Base-by-base conservation (phyloP, 2,797 vertebrate species). In the Silurus aristotelis region DNA sequence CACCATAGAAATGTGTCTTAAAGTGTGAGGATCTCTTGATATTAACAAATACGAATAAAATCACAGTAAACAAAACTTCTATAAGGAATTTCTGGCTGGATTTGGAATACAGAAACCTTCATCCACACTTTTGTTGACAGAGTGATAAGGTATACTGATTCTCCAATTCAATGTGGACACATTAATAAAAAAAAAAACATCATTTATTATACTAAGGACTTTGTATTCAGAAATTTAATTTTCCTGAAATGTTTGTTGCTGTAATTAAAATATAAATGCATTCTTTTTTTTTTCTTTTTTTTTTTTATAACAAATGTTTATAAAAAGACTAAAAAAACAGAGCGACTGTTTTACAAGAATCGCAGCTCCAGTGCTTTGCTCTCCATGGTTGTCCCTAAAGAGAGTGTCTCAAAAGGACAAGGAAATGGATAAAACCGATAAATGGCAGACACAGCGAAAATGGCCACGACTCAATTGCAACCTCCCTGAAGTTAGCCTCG, bases 401-500 rank as follows among this genome's bases (percentile, higher is more conserved):
- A 48, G 6, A 80, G 5, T 60, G 17, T 76, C 76, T 60, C 58
- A 31, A 68, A 48, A 52, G 80, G n/a, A 77, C 38, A 19, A 14
- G 5, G 27, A 58, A 58, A 83, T 19, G 27, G 31, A 70, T 56
- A 38, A 27, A 80, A 80, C 52, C n/a, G 2, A 66, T 66, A 25
- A 64, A 19, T 55, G 55, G 76, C 75, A 38, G 76, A 58, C n/a
- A 78, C 20, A 63, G 46, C 14, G 48, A 84, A 80, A 80, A 80
- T 61, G 31, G 72, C 17, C 63, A 19, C 48, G 60, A 55, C 13
- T 56, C 58, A 68, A 67, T 73, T 75, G 25, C 12, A 60, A 73
- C 46, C 77, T 64, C 56, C 43, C 31, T 58, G 52, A 81, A 84
- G 82, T 83, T 86, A 72, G 76, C 38, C 38, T 67, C 9, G 20